phyloP scores from a whole-genome alignment of 2,113 vertebrate genomes.

The Nymphicus hollandicus region DNA sequence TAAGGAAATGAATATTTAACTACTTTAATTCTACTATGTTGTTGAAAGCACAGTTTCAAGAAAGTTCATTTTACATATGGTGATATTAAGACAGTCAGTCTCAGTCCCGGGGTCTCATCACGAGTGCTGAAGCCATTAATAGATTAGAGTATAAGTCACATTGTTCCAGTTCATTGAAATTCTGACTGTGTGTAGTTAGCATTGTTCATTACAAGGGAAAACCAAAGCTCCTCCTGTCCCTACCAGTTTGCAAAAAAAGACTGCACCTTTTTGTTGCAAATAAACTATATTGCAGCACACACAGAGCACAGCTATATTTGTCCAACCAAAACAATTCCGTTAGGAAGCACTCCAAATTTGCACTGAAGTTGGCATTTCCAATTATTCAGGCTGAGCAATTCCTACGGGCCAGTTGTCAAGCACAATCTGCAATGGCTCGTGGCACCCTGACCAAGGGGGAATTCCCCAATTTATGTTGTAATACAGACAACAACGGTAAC shows the following conservation, averaged over 20 bases:
- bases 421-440: slow-evolving; percentile 3
- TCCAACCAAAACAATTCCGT: background rate
- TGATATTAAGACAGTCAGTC: background rate
- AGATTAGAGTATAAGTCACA: background rate
- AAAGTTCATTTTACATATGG: background rate
- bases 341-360: background rate
- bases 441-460: background rate
- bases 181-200: background rate
- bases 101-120: background rate
- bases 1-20: slow-evolving; percentile 31
- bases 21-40: slow-evolving; percentile 3
- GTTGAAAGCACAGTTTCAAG: background rate
- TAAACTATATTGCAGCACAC: background rate
- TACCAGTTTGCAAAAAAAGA: background rate
- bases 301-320: background rate
- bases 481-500: slow-evolving; percentile 26
- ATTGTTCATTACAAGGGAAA: background rate
- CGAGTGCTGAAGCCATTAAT: background rate
- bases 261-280: background rate
- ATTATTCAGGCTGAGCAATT: background rate
- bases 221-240: background rate
- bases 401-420: background rate
- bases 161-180: background rate
- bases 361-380: background rate
- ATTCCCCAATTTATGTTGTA: background rate